Conservation (phyloP, 2,113 vertebrate genomes). For the Dermatemys mawii region DNA sequence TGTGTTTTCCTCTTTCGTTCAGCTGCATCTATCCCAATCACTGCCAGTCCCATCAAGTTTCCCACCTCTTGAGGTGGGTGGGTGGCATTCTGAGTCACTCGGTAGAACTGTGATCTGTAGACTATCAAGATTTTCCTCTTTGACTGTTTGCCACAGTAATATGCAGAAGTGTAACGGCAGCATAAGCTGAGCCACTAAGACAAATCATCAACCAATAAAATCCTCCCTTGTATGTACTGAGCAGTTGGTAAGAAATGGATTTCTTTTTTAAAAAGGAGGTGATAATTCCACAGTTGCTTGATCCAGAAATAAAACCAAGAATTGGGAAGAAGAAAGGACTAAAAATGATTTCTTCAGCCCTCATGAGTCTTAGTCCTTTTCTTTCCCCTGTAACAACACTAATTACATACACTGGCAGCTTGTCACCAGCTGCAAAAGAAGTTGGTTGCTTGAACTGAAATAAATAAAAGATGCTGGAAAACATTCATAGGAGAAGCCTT, state of each 20-base stretch:
- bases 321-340: not conserved
- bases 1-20: not conserved
- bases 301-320: not conserved
- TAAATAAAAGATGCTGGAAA: slow-evolving; percentile 17
- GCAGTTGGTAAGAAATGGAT: slow-evolving; percentile 49
- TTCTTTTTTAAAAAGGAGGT: slow-evolving; percentile 23
- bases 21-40: not conserved
- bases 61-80: not conserved
- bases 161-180: not conserved
- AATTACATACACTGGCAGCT: not conserved
- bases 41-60: not conserved
- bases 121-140: not conserved
- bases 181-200: not conserved
- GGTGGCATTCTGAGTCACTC: not conserved
- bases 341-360: slow-evolving; percentile 42
- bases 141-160: not conserved
- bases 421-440: not conserved
- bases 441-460: not conserved
- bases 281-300: slow-evolving; percentile 48
- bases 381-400: not conserved
- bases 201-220: slow-evolving; percentile 27
- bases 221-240: slow-evolving; percentile 43
- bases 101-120: not conserved
- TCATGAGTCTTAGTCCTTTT: not conserved
- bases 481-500: not conserved